phyloP scores from a whole-genome alignment of 2,113 vertebrate species.

The Tauraco erythrolophus region DNA sequence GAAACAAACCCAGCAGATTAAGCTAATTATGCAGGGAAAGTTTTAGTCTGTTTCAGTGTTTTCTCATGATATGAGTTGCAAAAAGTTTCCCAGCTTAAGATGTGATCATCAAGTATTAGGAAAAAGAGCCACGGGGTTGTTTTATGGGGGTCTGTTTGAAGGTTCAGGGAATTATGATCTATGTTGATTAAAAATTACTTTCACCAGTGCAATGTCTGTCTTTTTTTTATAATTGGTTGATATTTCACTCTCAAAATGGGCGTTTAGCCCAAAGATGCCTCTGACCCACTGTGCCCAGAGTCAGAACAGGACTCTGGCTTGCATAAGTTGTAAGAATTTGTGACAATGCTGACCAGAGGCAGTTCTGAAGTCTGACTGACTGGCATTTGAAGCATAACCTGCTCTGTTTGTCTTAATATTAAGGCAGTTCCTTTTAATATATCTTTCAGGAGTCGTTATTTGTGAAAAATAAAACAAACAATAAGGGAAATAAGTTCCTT shows the following conservation, averaged over 20 bases:
- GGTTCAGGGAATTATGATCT: background rate
- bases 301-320: background rate
- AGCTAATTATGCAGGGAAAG: slow-evolving; percentile 14
- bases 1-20: background rate
- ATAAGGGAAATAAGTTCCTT: background rate
- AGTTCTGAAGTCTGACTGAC: background rate
- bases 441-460: background rate
- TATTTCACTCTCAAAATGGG: background rate
- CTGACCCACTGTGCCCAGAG: background rate
- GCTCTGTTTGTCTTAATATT: background rate
- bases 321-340: background rate
- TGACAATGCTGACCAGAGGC: background rate
- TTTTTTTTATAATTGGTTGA: background rate
- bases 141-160: background rate
- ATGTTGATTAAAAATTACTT: background rate
- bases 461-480: background rate
- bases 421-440: background rate
- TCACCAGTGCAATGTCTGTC: background rate
- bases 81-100: background rate
- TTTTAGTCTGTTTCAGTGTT: background rate
- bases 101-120: background rate
- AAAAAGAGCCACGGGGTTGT: background rate
- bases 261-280: background rate
- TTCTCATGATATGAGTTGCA: background rate
- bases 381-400: background rate